Base-by-base conservation (phyloP, 2,113 vertebrate genomes). In the Bagarius yarrelli region DNA sequence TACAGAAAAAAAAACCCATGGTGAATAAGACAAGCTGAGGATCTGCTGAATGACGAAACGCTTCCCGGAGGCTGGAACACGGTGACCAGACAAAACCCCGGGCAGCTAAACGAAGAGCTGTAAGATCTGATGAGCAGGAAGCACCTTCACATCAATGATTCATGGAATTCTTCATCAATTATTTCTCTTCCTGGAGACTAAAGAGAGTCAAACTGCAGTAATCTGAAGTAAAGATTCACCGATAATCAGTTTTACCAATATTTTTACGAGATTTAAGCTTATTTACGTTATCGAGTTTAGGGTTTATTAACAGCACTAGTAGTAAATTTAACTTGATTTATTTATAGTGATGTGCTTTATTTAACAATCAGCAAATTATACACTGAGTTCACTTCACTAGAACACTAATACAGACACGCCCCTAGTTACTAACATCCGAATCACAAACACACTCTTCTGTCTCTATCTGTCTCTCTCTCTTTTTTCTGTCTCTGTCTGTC, bases 71-170 rank as follows among this genome's bases (percentile, higher is more conserved):
- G 32, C 69, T 60, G 64, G 44, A 53, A 44, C 53, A 59, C 9
- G 47, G 34, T 36, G 23, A 67, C 52, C 56, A 23, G 55, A 63
- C 34, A 61, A 34, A 59, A 67, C 19, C 23, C 8, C 11, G 36
- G 59, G 59, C 40, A 23, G 25, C 14, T 57, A 79, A 70, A 59
- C 25, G 21, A 19, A 52, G 25, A 19, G 56, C 55, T 60, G 55
- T 34, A 57, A 69, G 76, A 34, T 8, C 23, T 27, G 23, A 66
- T n/a, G 61, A 36, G 52, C 77, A 70, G 32, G 56, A 80, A 80
- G 55, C 30, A 83, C 83, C 84, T 83, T 76, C 16, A 78, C 81
- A 76, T 80, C 76, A 81, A 83, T 70, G 66, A 77, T 71, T 69
- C 72, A 57, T n/a, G 5, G 81, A 47, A 34, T 19, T 59, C 85